phyloP scores from a whole-genome alignment of 2,888 invertebrate genomes.

The Bellardia pandia region DNA sequence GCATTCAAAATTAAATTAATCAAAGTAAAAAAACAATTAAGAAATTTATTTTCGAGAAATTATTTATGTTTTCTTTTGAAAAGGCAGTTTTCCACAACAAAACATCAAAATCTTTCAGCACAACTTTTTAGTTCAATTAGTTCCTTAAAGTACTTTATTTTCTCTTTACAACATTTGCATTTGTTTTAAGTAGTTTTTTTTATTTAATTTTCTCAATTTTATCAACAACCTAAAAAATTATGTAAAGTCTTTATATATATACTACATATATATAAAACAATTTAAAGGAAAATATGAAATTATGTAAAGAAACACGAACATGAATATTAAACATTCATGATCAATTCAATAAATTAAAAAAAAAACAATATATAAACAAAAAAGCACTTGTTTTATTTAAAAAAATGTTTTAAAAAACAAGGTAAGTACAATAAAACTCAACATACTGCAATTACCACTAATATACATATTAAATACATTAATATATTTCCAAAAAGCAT shows the following conservation, averaged over 20 bases:
- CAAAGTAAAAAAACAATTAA: no score
- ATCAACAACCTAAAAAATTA: constrained; percentile 21
- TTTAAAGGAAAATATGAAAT: constrained; percentile 48
- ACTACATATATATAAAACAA: not conserved
- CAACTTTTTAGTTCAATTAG: no score
- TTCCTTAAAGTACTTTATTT: not conserved
- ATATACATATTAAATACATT: no score
- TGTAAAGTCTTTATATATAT: constrained; percentile 44
- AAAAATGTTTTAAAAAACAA: not conserved
- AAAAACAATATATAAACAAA: constrained; percentile 42
- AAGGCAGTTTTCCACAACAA: no score
- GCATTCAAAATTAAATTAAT: no score
- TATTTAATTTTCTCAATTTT: constrained; percentile 10
- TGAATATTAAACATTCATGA: constrained; percentile 34
- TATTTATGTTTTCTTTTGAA: no score
- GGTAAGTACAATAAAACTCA: constrained; percentile 20
- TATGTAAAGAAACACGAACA: constrained; percentile 53
- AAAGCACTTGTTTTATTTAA: constrained; percentile 9
- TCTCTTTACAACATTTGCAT: not conserved
- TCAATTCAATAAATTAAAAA: constrained; percentile 58
- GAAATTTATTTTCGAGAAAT: no score
- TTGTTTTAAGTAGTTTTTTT: not conserved
- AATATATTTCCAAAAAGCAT: not conserved
- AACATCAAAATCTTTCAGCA: no score
- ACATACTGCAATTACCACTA: no score